A percentile compares a stretch with the other conserved stretches of the same genome.
Conservation (phyloP, 2,113 vertebrate genomes). For the Genyomyrus donnyi region DNA sequence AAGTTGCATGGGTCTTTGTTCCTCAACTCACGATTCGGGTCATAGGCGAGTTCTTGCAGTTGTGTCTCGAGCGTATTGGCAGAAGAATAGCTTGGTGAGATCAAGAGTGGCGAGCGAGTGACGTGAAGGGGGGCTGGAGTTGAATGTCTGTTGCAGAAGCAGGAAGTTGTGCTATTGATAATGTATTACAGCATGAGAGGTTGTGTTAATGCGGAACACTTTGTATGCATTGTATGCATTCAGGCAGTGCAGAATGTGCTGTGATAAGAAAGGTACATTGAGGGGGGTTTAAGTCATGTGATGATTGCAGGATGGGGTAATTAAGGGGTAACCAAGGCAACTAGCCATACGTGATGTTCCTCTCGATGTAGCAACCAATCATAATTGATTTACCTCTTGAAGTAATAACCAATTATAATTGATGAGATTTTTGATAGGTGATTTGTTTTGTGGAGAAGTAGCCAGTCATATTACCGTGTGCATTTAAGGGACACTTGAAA, state of each 20-base stretch:
- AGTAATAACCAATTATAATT: background rate
- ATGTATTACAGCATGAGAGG: background rate
- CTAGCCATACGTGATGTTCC: background rate
- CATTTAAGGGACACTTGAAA: too few relatives aligned
- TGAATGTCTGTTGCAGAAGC: background rate
- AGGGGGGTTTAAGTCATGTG: background rate
- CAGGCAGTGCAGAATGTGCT: background rate
- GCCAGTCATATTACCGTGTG: background rate
- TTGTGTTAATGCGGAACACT: background rate
- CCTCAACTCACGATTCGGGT: background rate
- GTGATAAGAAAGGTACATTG: background rate
- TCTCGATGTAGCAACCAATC: background rate
- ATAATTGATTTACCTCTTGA: background rate
- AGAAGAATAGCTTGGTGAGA: background rate
- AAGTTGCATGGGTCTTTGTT: background rate
- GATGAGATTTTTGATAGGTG: background rate
- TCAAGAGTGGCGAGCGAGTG: background rate
- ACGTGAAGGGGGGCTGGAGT: background rate
- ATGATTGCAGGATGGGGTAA: background rate
- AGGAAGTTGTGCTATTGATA: background rate
- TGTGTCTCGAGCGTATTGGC: background rate
- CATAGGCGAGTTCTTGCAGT: background rate
- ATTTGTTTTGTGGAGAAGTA: background rate
- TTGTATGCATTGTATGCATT: background rate
- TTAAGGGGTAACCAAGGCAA: background rate